Base-by-base conservation (phyloP, 2,113 vertebrate species). In the Hydropotes inermis region DNA sequence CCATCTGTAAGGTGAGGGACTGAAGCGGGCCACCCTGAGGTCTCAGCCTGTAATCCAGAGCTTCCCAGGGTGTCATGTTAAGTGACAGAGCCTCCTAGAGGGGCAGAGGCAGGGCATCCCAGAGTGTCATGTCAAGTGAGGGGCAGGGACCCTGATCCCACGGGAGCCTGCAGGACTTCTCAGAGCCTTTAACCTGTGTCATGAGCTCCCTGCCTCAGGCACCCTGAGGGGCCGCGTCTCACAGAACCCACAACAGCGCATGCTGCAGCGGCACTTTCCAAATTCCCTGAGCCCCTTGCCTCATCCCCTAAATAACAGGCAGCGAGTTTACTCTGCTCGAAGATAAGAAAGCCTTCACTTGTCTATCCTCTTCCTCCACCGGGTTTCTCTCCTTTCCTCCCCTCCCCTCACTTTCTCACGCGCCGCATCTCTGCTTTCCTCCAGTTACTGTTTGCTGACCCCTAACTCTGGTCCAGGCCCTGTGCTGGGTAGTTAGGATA, bases 211-310 rank as follows among this genome's bases (percentile, higher is more conserved):
- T 55, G 0, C 43, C 1, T 45, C 43, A 5, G 52, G 27, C 14
- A 1, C 19, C 58, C 39, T 21, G 15, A 36, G 83, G 21, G 3
- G 4, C 67, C 28, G 45, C 12, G 11, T 57, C 36, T 36, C 70
- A 23, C 2, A 13, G 76, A n/a, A n/a, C 33, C 14, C 36, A 3
- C 1, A 12, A 8, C 27, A 21, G 30, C 1, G 1, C 6, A 5
- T 12, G 58, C 87, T 19, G 0, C 36, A 33, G 0, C 2, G 12
- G 16, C 2, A 0, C 45, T 55, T 83, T 33, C 39, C 5, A 3
- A 10, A 9, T 39, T 12, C 50, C 52, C 33, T 36, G 2, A 15
- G 27, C 36, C 28, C 30, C 36, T 57, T 6, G 1, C 23, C 30
- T 78, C 10, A 2, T 1, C 54, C 36, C 83, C 39, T 27, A 3